A percentile compares a stretch with the other conserved stretches of the same genome.
phyloP scores from a whole-genome alignment of 1,140 invertebrate genomes.

The Aphelenchoides avenae region DNA sequence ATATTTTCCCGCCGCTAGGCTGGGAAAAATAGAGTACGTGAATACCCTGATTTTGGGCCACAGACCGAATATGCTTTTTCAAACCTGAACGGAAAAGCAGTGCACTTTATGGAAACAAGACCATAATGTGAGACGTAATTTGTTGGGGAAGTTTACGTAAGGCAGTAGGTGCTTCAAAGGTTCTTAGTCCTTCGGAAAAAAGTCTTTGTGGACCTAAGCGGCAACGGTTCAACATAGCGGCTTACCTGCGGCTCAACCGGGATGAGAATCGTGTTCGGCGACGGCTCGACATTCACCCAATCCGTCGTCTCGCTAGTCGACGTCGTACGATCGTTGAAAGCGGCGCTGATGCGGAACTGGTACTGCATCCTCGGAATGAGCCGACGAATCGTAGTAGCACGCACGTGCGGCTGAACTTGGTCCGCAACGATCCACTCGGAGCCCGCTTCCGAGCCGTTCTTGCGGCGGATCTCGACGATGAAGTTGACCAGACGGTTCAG shows the following conservation, averaged over 20 bases:
- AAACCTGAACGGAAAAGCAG: too few species aligned
- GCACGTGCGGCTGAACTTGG: constrained; percentile 22
- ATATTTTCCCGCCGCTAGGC: too few species aligned
- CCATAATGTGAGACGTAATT: too few species aligned
- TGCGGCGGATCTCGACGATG: constrained; percentile 14
- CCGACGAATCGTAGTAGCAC: constrained; percentile 14
- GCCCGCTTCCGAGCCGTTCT: not conserved
- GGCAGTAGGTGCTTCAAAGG: too few species aligned
- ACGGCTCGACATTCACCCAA: constrained; percentile 10
- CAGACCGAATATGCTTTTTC: too few species aligned
- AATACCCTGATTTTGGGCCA: too few species aligned
- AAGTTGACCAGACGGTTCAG: constrained; percentile 6
- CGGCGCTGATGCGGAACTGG: constrained; percentile 20
- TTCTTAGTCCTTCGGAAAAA: too few species aligned
- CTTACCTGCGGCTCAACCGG: not conserved
- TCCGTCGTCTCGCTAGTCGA: constrained; percentile 11
- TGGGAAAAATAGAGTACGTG: too few species aligned
- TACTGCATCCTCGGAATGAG: constrained; percentile 14
- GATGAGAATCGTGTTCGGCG: not conserved
- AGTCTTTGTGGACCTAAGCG: too few species aligned
- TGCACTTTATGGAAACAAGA: too few species aligned
- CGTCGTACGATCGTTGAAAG: constrained; percentile 15
- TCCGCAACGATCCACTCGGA: not conserved
- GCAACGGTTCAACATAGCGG: too few species aligned
- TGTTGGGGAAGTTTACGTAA: too few species aligned